These are phyloP conservation scores for Aegithalos caudatus DNA, from an alignment of 2,113 vertebrate species.

Conservation along the genomic window DNA sequence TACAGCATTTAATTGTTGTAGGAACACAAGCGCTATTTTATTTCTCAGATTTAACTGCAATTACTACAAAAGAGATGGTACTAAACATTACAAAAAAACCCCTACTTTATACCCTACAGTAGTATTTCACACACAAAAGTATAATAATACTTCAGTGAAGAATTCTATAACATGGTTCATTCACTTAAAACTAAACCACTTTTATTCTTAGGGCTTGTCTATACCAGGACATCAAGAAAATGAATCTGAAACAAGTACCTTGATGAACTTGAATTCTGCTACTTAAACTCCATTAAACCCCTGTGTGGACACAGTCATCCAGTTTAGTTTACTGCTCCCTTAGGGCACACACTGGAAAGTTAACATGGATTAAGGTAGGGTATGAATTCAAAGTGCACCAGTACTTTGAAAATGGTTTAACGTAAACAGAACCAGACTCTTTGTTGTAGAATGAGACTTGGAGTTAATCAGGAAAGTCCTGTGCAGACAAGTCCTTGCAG, in stretches of 20 bases:
- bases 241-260: conserved; percentile 7
- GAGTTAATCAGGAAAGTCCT: conserved; percentile 50
- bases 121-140: background rate
- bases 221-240: conserved; percentile 33
- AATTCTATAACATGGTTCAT: background rate
- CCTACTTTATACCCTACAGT: background rate
- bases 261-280: conserved; percentile 36
- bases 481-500: conserved; percentile 45
- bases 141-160: background rate
- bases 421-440: conserved; percentile 57
- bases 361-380: conserved; percentile 48
- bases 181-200: background rate
- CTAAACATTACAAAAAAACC: background rate
- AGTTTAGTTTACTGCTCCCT: conserved; percentile 56
- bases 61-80: background rate
- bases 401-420: conserved; percentile 63
- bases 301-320: conserved; percentile 40
- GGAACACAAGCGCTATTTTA: background rate
- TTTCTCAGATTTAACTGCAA: background rate
- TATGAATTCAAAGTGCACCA: conserved; percentile 58
- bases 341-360: conserved; percentile 39
- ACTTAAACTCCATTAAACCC: conserved; percentile 61
- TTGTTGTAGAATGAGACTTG: conserved; percentile 51
- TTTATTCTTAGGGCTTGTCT: conserved; percentile 10
- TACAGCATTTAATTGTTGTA: background rate